A percentile compares a stretch with the other conserved stretches of the same genome.
Conservation (phyloP, 2,888 invertebrate genomes). For the Hirtodrosophila duncani region DNA sequence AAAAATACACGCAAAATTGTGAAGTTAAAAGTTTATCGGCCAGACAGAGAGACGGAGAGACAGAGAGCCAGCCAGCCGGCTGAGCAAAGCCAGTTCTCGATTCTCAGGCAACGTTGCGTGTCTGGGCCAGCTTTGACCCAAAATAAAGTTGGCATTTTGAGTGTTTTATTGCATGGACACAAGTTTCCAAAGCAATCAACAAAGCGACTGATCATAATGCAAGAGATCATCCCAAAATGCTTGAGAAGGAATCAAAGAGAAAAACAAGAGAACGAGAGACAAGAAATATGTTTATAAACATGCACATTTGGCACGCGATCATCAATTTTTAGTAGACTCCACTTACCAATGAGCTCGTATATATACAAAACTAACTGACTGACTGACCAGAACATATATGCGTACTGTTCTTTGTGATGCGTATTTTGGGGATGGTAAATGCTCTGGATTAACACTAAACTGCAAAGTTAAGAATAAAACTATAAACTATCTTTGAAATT, state of each 20-base stretch:
- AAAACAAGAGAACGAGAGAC: constrained; percentile 5
- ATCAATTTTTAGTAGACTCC: constrained; percentile 61
- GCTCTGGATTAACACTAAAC: too few species aligned
- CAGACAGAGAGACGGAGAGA: constrained; percentile 15
- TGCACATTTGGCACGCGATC: constrained; percentile 73
- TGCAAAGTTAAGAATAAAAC: too few species aligned
- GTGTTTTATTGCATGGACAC: constrained; percentile 73
- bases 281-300: constrained; percentile 71
- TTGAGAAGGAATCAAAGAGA: neutral
- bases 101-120: constrained; percentile 66
- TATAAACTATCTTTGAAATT: too few species aligned
- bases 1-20: constrained; percentile 60
- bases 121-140: constrained; percentile 69
- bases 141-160: constrained; percentile 74
- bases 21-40: constrained; percentile 54
- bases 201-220: constrained; percentile 72
- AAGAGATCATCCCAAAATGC: constrained; percentile 55
- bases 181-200: constrained; percentile 73
- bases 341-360: too few species aligned
- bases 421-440: too few species aligned
- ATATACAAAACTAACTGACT: too few species aligned
- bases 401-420: too few species aligned
- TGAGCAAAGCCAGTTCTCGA: neutral
- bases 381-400: too few species aligned
- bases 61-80: neutral